These are phyloP conservation scores for Xestia ashworthii DNA, from an alignment of 2,888 invertebrate genomes.

Conservation along the genomic window DNA sequence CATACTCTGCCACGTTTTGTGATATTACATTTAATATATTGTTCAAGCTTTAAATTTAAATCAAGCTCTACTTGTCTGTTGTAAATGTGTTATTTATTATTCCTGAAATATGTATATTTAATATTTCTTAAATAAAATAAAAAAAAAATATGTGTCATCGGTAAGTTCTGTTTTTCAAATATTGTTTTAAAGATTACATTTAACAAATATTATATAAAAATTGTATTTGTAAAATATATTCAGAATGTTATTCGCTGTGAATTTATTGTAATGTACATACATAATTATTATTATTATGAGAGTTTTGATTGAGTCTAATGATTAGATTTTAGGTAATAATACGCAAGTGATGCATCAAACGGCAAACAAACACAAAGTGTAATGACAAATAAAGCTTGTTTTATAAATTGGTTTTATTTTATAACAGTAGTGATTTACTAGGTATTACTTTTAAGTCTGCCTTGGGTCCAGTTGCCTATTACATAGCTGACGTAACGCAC, in stretches of 20 bases:
- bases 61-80: constrained; percentile 58
- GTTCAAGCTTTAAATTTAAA: constrained; percentile 66
- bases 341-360: constrained; percentile 66
- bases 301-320: constrained; percentile 53
- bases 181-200: constrained; percentile 14
- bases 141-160: not conserved
- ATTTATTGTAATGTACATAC: constrained; percentile 72
- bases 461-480: no score
- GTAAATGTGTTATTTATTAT: constrained; percentile 45
- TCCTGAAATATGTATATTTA: constrained; percentile 15
- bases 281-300: constrained; percentile 66
- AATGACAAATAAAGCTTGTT: constrained; percentile 88
- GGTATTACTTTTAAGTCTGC: no score
- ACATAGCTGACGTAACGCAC: no score
- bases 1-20: constrained; percentile 68
- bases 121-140: not conserved
- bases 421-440: not conserved
- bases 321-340: constrained; percentile 59
- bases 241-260: constrained; percentile 65
- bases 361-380: constrained; percentile 81
- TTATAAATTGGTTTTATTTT: constrained; percentile 72
- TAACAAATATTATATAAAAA: constrained; percentile 42
- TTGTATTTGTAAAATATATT: constrained; percentile 64
- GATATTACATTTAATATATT: constrained; percentile 67
- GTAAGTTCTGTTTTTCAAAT: constrained; percentile 9